Evolutionary conservation across 2,797 vertebrate genomes (phyloP).

Genomic region (Macropodus opercularis): DNA sequence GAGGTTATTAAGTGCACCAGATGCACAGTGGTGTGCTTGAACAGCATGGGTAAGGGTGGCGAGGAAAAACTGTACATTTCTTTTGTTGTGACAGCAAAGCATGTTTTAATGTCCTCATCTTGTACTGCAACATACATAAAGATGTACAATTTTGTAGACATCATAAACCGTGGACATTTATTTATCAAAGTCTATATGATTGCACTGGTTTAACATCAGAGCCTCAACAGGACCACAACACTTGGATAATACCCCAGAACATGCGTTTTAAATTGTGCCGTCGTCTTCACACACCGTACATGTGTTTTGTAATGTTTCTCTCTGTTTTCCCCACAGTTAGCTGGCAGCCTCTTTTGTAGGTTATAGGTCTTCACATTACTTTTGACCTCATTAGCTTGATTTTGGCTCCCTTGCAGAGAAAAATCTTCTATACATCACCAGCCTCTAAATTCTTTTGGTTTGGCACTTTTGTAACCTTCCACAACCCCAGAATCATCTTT

Average conservation of each 20-base stretch:
- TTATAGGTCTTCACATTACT: constrained; percentile 36
- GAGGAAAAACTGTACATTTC: not conserved
- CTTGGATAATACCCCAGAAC: constrained; percentile 44
- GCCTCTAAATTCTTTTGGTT: constrained; percentile 46
- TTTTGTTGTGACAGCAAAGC: not conserved
- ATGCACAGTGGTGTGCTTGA: constrained; percentile 13
- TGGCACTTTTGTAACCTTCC: constrained; percentile 31
- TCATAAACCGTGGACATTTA: not conserved
- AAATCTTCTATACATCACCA: constrained; percentile 45
- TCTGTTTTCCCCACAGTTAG: constrained; percentile 25
- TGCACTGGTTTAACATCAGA: constrained; percentile 23
- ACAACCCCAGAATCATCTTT: constrained; percentile 21
- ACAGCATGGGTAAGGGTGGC: not conserved
- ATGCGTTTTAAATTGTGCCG: constrained; percentile 43
- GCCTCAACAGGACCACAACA: constrained; percentile 34
- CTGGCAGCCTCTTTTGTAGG: constrained; percentile 32
- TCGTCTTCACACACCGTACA: constrained; percentile 20
- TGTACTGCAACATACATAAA: not conserved
- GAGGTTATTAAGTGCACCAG: constrained; percentile 16
- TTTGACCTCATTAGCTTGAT: constrained; percentile 48
- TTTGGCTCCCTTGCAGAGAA: constrained; percentile 37
- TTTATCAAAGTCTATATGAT: constrained; percentile 21
- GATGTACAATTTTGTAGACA: not conserved
- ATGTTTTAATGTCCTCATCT: not conserved
- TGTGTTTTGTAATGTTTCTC: constrained; percentile 9